Evolutionary conservation across 2,113 vertebrate genomes (phyloP).

Genomic region (Ptilorrhoa leucosticta): DNA sequence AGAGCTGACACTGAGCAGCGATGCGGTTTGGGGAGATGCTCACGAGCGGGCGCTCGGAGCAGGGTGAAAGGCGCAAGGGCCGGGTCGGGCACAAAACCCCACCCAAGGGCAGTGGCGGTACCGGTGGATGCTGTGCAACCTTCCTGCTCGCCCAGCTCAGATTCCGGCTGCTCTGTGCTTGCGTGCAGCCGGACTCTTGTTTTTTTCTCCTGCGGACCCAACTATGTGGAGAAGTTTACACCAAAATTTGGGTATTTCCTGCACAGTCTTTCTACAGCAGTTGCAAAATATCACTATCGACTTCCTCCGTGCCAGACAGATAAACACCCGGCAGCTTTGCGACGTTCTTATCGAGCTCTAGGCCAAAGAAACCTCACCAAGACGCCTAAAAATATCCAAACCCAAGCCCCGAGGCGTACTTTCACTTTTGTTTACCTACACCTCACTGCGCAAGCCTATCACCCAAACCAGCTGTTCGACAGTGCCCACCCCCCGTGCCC

Average conservation of each 20-base stretch:
- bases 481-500: neutral
- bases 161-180: neutral
- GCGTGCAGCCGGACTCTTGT: neutral
- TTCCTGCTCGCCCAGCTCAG: neutral
- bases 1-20: neutral
- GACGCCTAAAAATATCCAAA: accelerated
- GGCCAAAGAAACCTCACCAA: no score
- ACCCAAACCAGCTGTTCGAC: accelerated
- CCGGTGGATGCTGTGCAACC: neutral
- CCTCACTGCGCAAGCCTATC: neutral
- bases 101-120: accelerated
- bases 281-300: neutral
- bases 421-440: neutral
- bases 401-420: accelerated
- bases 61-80: neutral
- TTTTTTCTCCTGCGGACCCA: neutral
- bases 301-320: neutral
- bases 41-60: neutral
- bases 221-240: accelerated
- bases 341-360: neutral
- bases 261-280: neutral
- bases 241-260: neutral
- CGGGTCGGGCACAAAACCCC: neutral
- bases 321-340: neutral
- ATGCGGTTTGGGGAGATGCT: neutral